Base-by-base conservation (phyloP, 2,888 invertebrate species). In the Muschampia plurimacula region DNA sequence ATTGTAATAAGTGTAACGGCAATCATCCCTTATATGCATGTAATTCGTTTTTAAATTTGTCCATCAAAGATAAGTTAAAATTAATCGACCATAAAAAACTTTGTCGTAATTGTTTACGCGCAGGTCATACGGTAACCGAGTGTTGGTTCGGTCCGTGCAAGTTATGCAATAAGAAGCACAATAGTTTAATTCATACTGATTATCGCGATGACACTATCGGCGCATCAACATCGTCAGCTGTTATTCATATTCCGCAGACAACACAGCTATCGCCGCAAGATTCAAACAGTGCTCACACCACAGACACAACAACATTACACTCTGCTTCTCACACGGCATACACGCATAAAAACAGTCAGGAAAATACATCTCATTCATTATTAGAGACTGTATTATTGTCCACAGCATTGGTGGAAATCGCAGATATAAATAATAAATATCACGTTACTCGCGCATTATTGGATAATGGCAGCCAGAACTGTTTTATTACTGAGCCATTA, bases 391-490 rank as follows among this genome's bases (percentile, higher is more conserved):
- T 77, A n/a, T 74, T 78, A 57, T 64, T 80, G 22, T 78, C 77
- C 1, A 80, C 80, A 6, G 79, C 79, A 5, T 67, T 79, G 60
- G 74, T 79, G 12, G 75, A 77, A 2, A 57, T 77, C 1, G 70
- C 70, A 8, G 76, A 76, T 52, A 55, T 41, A 9, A 44, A 74
- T 10, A 74, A 76, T 52, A 57, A 67, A 52, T 76, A 75, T 72
- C 74, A 77, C 22, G 77, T 72, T 59, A 65, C 46, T 0, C 76
- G 79, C 9, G 77, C 76, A 49, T 49, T 49, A 49, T 46, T 46
- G 12, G 13, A 46, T 46, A 46, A 46, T 12, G 46, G 13, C 46
- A 46, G 46, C 46, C 46, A 46, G 13, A 13, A 46, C 13, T 46
- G 46, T 1, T 65, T 78, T 67, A 70, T 76, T 1, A 52, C 75